Evolutionary conservation across 64 coral and sea anemone species (phyloP).

Genomic region (Astreopora myriophthalma): DNA sequence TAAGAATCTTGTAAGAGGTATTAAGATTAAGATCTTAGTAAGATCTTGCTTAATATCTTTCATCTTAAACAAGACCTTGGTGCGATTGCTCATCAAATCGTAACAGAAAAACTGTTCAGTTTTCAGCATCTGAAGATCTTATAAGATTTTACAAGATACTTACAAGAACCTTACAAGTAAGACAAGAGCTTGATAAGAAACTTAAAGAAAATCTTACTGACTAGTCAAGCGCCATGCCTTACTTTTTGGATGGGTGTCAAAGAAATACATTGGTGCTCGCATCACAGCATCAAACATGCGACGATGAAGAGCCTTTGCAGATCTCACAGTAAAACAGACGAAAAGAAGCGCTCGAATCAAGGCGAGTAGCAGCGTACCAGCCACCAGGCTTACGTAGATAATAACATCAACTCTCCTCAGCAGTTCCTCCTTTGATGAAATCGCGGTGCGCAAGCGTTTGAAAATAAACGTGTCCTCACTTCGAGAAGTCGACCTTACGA

Average conservation of each 20-base stretch:
- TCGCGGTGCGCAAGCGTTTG: neutral
- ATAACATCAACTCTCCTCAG: constrained; percentile 28
- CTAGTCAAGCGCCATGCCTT: no score
- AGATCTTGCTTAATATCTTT: no score
- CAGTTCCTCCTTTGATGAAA: neutral
- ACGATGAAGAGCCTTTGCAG: constrained; percentile 76
- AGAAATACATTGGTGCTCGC: constrained; percentile 83
- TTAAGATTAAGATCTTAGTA: no score
- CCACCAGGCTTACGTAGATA: constrained; percentile 80
- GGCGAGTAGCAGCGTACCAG: constrained; percentile 52
- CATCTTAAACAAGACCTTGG: no score
- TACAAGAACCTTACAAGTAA: no score
- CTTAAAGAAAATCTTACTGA: no score
- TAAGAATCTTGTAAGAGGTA: no score
- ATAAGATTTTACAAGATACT: no score
- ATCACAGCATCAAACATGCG: constrained; percentile 87
- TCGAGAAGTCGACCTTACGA: neutral
- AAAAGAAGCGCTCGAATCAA: constrained; percentile 77
- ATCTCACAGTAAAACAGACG: constrained; percentile 69
- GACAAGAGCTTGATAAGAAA: no score
- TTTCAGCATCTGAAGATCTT: no score
- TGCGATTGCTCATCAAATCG: no score
- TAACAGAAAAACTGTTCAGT: no score
- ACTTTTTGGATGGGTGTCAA: constrained; percentile 90
- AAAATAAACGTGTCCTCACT: neutral